These are phyloP conservation scores for Callitettix versicolor DNA, from an alignment of 1,140 invertebrate genomes.

Conservation along the genomic window DNA sequence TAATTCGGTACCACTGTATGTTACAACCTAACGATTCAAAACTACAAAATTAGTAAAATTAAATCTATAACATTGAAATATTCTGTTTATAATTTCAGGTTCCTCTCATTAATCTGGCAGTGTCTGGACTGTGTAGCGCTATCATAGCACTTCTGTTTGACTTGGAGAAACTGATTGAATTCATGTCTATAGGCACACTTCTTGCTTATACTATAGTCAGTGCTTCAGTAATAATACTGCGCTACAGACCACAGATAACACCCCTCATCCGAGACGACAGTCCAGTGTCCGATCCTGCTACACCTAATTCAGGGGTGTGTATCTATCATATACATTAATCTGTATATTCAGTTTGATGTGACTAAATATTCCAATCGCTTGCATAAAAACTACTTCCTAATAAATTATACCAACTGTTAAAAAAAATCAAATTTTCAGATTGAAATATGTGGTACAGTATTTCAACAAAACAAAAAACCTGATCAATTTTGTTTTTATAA, in stretches of 20 bases:
- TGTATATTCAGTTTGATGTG: too few relatives aligned
- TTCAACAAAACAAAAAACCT: too few relatives aligned
- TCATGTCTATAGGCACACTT: slow-evolving; percentile 88
- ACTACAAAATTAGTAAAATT: too few relatives aligned
- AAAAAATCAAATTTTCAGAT: not conserved
- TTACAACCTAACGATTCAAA: too few relatives aligned
- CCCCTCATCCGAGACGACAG: slow-evolving; percentile 33
- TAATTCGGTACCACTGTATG: too few relatives aligned
- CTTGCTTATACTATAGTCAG: slow-evolving; percentile 85
- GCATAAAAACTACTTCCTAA: too few relatives aligned
- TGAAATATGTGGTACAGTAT: too few relatives aligned
- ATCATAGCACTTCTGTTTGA: slow-evolving; percentile 78
- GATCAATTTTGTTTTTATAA: too few relatives aligned
- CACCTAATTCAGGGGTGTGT: slow-evolving; percentile 20
- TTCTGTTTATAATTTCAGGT: slow-evolving; percentile 37
- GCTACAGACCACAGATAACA: slow-evolving; percentile 57
- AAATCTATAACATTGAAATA: too few relatives aligned
- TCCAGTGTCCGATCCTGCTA: slow-evolving; percentile 29
- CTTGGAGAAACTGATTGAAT: slow-evolving; percentile 82
- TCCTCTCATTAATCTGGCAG: slow-evolving; percentile 64
- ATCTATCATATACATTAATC: not conserved
- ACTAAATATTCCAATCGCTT: not conserved
- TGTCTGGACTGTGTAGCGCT: slow-evolving; percentile 67
- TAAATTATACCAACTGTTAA: not conserved
- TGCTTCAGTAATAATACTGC: slow-evolving; percentile 74